A percentile compares a stretch with the other conserved stretches of the same genome.
phyloP scores from a whole-genome alignment of 2,113 vertebrate species.

The Gallinago jamesoni region DNA sequence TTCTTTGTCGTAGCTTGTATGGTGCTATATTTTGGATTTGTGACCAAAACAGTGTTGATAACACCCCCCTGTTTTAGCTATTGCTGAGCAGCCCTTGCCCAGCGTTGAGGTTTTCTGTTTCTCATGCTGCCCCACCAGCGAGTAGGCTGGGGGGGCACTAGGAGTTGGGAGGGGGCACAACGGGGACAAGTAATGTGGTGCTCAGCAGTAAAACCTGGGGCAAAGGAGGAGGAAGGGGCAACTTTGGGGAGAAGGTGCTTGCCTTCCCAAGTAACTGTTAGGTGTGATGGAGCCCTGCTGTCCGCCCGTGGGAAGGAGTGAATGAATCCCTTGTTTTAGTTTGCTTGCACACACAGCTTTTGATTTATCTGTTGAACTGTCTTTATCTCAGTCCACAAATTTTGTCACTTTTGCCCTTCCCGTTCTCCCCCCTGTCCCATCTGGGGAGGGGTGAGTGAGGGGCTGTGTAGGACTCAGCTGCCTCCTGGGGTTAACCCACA shows the following conservation, averaged over 20 bases:
- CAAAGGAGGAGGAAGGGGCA: not conserved
- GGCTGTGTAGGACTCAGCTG: not conserved
- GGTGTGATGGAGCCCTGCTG: fast-evolving
- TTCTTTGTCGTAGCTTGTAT: not conserved
- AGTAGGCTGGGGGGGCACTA: not conserved
- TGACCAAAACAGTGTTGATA: not conserved
- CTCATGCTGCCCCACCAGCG: not conserved
- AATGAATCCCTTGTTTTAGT: not conserved
- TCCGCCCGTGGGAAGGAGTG: fast-evolving
- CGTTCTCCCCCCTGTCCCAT: fast-evolving
- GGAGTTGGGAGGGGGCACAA: not conserved
- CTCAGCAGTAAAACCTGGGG: not conserved
- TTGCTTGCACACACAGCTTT: fast-evolving
- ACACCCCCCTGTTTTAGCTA: not conserved
- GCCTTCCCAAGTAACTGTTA: not conserved
- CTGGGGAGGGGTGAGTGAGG: not conserved
- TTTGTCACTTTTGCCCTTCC: not conserved
- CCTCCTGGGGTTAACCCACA: not conserved
- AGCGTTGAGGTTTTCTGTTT: not conserved
- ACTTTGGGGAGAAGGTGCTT: not conserved
- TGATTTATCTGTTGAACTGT: not conserved
- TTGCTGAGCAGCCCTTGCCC: not conserved
- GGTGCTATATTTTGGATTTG: not conserved
- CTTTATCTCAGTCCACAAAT: not conserved
- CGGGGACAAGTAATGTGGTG: not conserved